These are phyloP conservation scores for Zygogramma bicolorata DNA, from an alignment of 2,888 invertebrate species.

Conservation along the genomic window DNA sequence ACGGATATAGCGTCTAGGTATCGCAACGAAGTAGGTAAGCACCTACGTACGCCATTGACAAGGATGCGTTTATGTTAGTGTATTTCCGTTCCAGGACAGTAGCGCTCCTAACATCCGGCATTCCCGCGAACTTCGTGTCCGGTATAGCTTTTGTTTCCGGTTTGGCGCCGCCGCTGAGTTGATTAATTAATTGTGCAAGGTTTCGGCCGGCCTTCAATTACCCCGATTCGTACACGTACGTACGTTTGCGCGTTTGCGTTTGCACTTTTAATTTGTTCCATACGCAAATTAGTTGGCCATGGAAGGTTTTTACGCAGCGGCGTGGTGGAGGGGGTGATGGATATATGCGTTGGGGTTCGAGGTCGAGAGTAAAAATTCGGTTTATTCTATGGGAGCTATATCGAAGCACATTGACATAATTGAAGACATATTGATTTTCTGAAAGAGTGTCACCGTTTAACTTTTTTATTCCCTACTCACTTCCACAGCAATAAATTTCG, in stretches of 20 bases:
- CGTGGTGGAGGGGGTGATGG: neutral
- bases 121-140: slow-evolving; percentile 15
- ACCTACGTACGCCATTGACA: neutral
- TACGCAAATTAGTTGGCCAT: neutral
- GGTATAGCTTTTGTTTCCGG: neutral
- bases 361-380: no score
- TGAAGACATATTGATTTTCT: no score
- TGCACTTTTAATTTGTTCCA: neutral
- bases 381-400: no score
- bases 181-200: neutral
- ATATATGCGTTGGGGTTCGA: no score
- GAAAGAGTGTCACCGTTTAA: no score
- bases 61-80: neutral
- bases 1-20: neutral
- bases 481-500: no score
- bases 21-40: neutral
- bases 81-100: neutral
- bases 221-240: neutral
- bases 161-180: slow-evolving; percentile 4
- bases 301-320: neutral
- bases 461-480: no score
- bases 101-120: slow-evolving; percentile 27
- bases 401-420: no score
- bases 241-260: no score
- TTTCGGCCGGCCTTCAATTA: neutral